Evolutionary conservation across 1,140 invertebrate genomes (phyloP), one percentile per base, ranked within the genome.

Genomic region (fruit fly (Drosophila melanogaster)): DNA sequence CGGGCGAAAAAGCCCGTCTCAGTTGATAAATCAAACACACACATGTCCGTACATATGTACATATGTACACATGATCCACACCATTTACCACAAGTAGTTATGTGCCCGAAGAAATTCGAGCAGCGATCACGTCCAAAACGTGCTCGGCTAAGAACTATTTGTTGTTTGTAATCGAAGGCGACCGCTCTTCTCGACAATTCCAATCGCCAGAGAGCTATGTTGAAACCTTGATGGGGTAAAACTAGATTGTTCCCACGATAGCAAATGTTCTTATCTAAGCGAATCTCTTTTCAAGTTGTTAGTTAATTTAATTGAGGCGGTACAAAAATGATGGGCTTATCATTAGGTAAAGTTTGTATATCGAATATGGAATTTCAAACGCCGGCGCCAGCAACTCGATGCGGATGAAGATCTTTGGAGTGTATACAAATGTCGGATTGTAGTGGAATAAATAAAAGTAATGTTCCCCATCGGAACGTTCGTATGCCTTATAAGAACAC

Each of bases 401-500:
- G 14, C 17, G 43, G 35, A 14, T 24, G 22, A 37, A 51, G 46
- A 53, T 67, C 46, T 67, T 65, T 61, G 58, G 58, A 19, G 33
- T 43, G 58, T 53, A 53, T 22, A 33, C 22, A 37, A 40, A 24
- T 15, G 5, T 40, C 24, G 44, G 44, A 24, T n/a, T 22, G 14
- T 47, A 10, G 8, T 24, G 19, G 3, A 19, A 19, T 44, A 44
- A 44, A 44, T 44, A 44, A 12, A 44, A 19, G 11, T 19, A 44
- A 19, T 0, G 57, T 17, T 59, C 11, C 30, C 19, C 1, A 7
- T 3, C 8, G 24, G 8, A 53, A 26, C 24, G n/a, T 17, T 10
- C 6, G 7, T 12, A 6, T n/a, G 2, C n/a, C 47, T 93, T 93
- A 95, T 93, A 94, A 93, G 66, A 97, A 93, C 35, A 96, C 93